Evolutionary conservation across 1,140 invertebrate species (phyloP), one percentile per base, ranked within the genome.

Genomic region (Lanistes nyassanus): DNA sequence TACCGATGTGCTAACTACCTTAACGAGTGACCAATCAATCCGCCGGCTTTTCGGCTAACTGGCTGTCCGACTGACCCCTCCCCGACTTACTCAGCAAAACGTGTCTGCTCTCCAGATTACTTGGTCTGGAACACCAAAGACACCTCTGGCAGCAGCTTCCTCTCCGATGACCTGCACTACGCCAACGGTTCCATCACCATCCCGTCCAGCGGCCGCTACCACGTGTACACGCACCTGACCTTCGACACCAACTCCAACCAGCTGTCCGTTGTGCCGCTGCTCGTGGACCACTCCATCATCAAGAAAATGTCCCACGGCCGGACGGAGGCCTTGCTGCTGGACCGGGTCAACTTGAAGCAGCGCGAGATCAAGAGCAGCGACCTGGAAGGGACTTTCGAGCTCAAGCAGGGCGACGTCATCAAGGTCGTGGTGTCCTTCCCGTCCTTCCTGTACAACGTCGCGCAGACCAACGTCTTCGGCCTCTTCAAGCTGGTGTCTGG

Each of bases 181-280:
- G 36, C n/a, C 69, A 72, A 72, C 69, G 69, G 69, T 11, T 60
- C 69, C 56, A 60, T 72, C 55, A 72, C 69, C 55, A 72, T 72
- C 55, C 69, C 69, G 53, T n/a, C 55, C 70, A 4, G 3, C 2
- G 69, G 34, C 34, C 47, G 69, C 55, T 72, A 72, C 70, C 70
- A 72, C 70, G 37, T 72, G 34, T 72, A 72, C 70, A 72, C 55
- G 21, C 56, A 72, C 56, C 69, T 72, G 21, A 72, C 70, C 55
- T 72, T 72, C 55, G 70, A 72, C 70, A 72, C 70, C 55, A 60
- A 31, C 69, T 9, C 36, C 55, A 72, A 72, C 70, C 5, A 19
- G 21, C 31, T 72, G 55, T 2, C 42, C 9, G 34, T 42, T 3
- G n/a, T 29, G 55, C 55, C n/a, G 23, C 68, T 56, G 68, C 70